Evolutionary conservation across 2,113 vertebrate species (phyloP), one percentile per base, ranked within the genome.

Genomic region (Varanus komodoensis): DNA sequence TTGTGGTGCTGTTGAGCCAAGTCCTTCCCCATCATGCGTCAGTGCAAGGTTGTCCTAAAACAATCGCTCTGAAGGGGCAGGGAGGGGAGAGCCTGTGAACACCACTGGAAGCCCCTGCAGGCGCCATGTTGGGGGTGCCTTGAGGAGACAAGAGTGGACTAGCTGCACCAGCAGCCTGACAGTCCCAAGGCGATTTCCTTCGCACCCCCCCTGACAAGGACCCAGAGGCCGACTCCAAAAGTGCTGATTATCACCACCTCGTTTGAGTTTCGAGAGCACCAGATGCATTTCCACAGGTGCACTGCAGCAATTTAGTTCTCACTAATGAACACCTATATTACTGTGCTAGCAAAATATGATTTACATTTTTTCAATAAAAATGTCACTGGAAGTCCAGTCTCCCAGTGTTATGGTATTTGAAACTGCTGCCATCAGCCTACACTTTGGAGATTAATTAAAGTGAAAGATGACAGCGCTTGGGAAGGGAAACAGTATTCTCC

Each of bases 371-470:
- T 96, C 94, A 95, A 96, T 96, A 93, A 95, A 96, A 96, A 93
- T 97, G 96, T 97, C 97, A 97, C 93, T 90, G 92, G 93, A 97
- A 96, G 97, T 97, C 97, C 97, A 94, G 93, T 94, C 80, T 93
- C 95, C 81, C 86, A 75, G 84, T 90, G 73, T 84, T 95, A 86
- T 68, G 88, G 89, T 92, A 92, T 91, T 93, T 96, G 96, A 97
- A 97, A 93, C 82, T 94, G 82, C 93, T 95, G 96, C 94, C 94
- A 95, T 92, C 89, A 80, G 91, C 89, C 88, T 89, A 83, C 91
- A 71, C 0, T 17, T 94, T 88, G 97, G 96, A 96, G 97, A 95
- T 97, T 97, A 98, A 98, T 98, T 98, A 97, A 96, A 95, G 95
- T 90, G 68, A 93, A 96, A 94, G 96, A 96, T 97, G 97, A 97